These are phyloP conservation scores for Heliconius hermathena DNA, from an alignment of 1,140 invertebrate genomes.

Conservation along the genomic window DNA sequence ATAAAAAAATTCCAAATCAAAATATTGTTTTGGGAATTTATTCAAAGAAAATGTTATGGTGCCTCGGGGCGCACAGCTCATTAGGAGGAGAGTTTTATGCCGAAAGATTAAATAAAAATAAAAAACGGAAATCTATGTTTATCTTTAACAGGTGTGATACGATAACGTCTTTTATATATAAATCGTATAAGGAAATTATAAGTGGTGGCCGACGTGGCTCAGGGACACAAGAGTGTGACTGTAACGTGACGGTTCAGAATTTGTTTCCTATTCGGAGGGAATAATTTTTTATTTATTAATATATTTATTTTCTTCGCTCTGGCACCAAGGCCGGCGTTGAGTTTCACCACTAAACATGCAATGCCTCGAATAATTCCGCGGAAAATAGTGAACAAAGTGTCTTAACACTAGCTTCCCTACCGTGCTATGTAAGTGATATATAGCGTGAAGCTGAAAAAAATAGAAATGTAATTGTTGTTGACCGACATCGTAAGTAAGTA, in stretches of 20 bases:
- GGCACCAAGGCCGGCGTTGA: no score
- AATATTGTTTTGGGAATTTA: constrained; percentile 1
- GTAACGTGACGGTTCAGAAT: no score
- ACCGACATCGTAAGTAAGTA: background rate
- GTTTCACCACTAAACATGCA: no score
- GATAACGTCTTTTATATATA: background rate
- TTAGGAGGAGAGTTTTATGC: background rate
- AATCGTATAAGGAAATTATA: background rate
- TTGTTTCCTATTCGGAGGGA: no score
- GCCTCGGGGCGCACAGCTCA: background rate
- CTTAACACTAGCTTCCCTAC: no score
- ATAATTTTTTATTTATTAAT: no score
- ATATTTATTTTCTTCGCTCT: no score
- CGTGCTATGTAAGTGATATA: no score
- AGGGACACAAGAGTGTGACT: no score
- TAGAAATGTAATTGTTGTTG: background rate
- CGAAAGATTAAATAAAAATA: background rate
- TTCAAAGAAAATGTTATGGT: constrained; percentile 12
- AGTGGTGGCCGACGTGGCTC: no score
- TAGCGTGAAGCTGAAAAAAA: background rate
- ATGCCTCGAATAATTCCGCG: no score
- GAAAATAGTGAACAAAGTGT: no score
- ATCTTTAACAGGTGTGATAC: background rate
- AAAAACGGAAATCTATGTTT: background rate
- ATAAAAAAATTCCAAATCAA: constrained; percentile 2